phyloP scores from a whole-genome alignment of 2,888 invertebrate species.

The Cephonodes hylas region DNA sequence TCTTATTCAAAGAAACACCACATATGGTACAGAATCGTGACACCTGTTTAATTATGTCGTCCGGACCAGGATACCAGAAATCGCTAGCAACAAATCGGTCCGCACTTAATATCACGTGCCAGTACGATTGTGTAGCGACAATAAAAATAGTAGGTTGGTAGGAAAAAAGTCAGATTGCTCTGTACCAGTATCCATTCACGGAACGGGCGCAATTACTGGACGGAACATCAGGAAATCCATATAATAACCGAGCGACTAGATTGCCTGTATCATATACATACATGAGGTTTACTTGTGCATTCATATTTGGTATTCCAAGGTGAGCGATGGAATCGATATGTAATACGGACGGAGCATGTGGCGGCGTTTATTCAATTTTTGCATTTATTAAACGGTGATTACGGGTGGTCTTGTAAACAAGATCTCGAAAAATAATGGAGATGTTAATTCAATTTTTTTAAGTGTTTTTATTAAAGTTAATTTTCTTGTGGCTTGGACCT shows the following conservation, averaged over 20 bases:
- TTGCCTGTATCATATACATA: not conserved
- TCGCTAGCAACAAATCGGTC: no score
- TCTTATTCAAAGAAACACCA: no score
- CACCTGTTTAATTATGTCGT: no score
- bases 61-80: no score
- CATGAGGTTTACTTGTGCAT: not conserved
- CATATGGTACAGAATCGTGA: no score
- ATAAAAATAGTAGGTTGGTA: no score
- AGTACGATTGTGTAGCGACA: no score
- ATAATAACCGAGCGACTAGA: not conserved
- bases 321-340: conserved; percentile 6
- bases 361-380: not conserved
- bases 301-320: conserved; percentile 10
- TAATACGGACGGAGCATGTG: not conserved
- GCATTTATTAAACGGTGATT: not conserved
- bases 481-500: no score
- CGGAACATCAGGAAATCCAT: not conserved
- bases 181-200: not conserved
- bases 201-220: no score
- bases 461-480: not conserved
- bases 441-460: no score
- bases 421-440: not conserved
- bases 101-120: no score
- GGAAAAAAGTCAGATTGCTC: no score
- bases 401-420: not conserved